Conservation (phyloP, 1,140 invertebrate species). For the Drosophila nigrodunni region DNA sequence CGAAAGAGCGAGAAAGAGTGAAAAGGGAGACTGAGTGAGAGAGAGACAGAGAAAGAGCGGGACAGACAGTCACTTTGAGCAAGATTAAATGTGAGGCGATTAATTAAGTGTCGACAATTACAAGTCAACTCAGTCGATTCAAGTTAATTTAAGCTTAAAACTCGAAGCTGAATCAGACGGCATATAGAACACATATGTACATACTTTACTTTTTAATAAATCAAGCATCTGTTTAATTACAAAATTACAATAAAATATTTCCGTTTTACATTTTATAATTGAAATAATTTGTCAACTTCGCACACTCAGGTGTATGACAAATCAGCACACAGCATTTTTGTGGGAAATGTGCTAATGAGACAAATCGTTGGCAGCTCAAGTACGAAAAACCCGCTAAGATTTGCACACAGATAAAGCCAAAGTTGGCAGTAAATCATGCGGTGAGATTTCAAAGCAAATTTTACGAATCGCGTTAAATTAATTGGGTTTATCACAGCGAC, state of each 20-base stretch:
- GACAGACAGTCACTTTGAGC: conserved; percentile 40
- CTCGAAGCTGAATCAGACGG: conserved; percentile 38
- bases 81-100: conserved; percentile 76
- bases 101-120: conserved; percentile 68
- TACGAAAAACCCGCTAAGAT: conserved; percentile 12
- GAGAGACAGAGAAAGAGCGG: conserved; percentile 13
- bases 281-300: conserved; percentile 62
- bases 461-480: too few species aligned
- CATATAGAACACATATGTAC: neutral
- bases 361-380: conserved; percentile 31
- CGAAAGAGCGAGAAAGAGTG: neutral
- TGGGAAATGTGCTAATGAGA: conserved; percentile 50
- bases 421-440: neutral
- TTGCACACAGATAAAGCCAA: neutral
- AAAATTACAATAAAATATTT: conserved; percentile 73
- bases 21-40: neutral
- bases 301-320: conserved; percentile 44
- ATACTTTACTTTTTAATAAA: conserved; percentile 50
- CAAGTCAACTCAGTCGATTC: conserved; percentile 54
- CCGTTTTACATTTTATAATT: conserved; percentile 65
- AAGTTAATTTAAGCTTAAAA: conserved; percentile 30
- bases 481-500: too few species aligned
- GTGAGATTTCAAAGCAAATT: too few species aligned
- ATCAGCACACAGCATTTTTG: conserved; percentile 38
- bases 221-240: conserved; percentile 59